phyloP scores from a whole-genome alignment of 2,888 invertebrate genomes.

The Agrilus cyanescens region DNA sequence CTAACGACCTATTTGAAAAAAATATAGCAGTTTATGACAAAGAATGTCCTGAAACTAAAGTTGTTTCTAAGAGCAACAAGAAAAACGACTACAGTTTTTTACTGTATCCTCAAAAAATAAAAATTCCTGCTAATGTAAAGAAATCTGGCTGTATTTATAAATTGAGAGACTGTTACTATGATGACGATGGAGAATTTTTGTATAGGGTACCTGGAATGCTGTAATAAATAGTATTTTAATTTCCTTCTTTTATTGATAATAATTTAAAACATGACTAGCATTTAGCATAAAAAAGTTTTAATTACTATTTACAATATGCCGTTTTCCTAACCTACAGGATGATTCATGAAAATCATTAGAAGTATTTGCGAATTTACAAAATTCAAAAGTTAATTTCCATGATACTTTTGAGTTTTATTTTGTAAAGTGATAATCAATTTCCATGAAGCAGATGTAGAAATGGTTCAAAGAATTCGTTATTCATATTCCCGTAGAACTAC shows the following conservation, averaged over 20 bases:
- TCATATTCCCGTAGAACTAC: too few relatives aligned
- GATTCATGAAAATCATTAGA: too few relatives aligned
- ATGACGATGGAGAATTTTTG: constrained; percentile 66
- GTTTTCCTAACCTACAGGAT: too few relatives aligned
- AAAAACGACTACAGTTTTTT: constrained; percentile 22
- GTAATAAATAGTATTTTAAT: constrained; percentile 17
- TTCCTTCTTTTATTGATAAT: constrained; percentile 11
- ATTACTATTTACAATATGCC: too few relatives aligned
- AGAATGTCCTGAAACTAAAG: constrained; percentile 9
- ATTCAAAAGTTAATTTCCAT: too few relatives aligned
- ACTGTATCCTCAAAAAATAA: constrained; percentile 49
- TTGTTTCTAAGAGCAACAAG: constrained; percentile 10
- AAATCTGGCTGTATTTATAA: constrained; percentile 57
- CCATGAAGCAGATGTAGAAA: too few relatives aligned
- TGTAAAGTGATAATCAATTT: too few relatives aligned
- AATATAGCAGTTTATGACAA: constrained; percentile 1
- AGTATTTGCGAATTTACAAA: too few relatives aligned
- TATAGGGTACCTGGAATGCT: constrained; percentile 65
- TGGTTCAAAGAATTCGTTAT: too few relatives aligned
- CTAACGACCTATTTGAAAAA: background rate
- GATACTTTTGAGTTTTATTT: too few relatives aligned
- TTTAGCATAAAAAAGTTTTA: constrained; percentile 19
- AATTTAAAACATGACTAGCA: constrained; percentile 30
- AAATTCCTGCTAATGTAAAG: constrained; percentile 54
- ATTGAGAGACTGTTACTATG: constrained; percentile 69